Conservation (phyloP, 2,113 vertebrate species). For the Hemibagrus wyckioides region DNA sequence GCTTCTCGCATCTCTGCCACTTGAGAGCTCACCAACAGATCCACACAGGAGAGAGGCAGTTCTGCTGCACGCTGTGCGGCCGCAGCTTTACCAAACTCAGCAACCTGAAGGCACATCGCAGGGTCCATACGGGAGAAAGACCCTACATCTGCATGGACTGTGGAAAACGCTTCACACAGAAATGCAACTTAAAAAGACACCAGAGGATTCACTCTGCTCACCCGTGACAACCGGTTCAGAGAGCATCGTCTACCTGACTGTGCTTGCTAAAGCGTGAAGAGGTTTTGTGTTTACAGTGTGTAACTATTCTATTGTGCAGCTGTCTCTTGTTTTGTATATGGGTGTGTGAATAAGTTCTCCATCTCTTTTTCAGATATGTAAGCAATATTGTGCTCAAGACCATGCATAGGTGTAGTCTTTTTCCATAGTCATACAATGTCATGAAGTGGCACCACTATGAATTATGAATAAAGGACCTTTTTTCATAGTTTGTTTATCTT, state of each 20-base stretch:
- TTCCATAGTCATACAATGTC: constrained; percentile 29
- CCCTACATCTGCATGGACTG: constrained; percentile 76
- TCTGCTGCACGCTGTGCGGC: constrained; percentile 75
- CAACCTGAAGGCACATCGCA: constrained; percentile 76
- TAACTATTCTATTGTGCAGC: constrained; percentile 24
- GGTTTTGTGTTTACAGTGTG: constrained; percentile 23
- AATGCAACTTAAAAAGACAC: constrained; percentile 77
- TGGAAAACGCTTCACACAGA: constrained; percentile 78
- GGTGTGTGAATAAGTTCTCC: constrained; percentile 4
- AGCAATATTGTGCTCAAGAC: constrained; percentile 31
- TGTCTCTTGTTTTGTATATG: constrained; percentile 32
- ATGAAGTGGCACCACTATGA: constrained; percentile 23
- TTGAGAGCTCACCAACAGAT: constrained; percentile 73
- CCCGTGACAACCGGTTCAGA: constrained; percentile 23
- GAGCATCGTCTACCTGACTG: background rate
- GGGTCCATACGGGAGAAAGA: constrained; percentile 75
- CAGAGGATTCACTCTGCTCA: constrained; percentile 72
- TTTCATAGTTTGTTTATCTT: background rate
- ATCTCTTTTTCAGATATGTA: constrained; percentile 29
- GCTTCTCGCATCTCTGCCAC: constrained; percentile 75
- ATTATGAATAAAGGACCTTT: constrained; percentile 37
- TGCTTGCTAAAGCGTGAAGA: background rate
- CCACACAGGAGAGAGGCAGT: constrained; percentile 74
- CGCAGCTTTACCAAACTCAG: constrained; percentile 78
- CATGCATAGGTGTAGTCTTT: constrained; percentile 40